Evolutionary conservation across 2,113 vertebrate genomes (phyloP).

Genomic region (Motacilla tschutschensis): DNA sequence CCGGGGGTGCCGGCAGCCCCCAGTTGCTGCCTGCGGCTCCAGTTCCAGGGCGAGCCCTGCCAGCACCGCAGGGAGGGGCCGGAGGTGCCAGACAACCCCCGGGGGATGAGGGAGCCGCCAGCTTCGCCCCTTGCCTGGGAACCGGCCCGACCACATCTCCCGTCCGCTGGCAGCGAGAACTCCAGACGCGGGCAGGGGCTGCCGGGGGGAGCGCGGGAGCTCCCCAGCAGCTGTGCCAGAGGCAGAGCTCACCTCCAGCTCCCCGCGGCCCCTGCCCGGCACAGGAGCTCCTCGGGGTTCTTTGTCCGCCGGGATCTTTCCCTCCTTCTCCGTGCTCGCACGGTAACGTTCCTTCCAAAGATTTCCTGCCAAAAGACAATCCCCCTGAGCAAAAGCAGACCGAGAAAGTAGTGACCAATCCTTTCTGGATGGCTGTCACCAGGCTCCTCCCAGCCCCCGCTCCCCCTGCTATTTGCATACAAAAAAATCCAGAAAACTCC

Average conservation of each 20-base stretch:
- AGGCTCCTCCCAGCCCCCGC: constrained; percentile 75
- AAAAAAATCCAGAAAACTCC: constrained; percentile 68
- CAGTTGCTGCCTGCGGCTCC: not conserved
- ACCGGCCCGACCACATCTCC: not conserved
- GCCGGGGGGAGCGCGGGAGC: not conserved
- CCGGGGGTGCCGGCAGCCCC: not conserved
- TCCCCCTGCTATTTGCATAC: constrained; percentile 72
- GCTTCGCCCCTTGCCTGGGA: not conserved
- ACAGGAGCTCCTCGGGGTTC: not conserved
- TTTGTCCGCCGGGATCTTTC: constrained; percentile 6
- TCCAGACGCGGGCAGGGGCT: rapidly evolving
- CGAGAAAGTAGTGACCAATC: constrained; percentile 67
- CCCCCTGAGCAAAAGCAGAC: constrained; percentile 51
- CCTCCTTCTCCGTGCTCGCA: not conserved
- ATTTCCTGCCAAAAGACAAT: constrained; percentile 59
- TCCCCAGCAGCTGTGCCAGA: not conserved
- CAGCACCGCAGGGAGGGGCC: not conserved
- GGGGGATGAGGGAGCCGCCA: not conserved
- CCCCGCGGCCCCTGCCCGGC: not conserved
- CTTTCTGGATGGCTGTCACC: constrained; percentile 56
- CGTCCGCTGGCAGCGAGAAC: not conserved
- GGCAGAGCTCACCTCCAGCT: not conserved
- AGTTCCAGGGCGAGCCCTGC: not conserved
- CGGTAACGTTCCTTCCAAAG: constrained; percentile 15
- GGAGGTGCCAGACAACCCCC: constrained; percentile 1